phyloP scores from a whole-genome alignment of 1,140 invertebrate genomes.

The Caenorhabditis remanei region DNA sequence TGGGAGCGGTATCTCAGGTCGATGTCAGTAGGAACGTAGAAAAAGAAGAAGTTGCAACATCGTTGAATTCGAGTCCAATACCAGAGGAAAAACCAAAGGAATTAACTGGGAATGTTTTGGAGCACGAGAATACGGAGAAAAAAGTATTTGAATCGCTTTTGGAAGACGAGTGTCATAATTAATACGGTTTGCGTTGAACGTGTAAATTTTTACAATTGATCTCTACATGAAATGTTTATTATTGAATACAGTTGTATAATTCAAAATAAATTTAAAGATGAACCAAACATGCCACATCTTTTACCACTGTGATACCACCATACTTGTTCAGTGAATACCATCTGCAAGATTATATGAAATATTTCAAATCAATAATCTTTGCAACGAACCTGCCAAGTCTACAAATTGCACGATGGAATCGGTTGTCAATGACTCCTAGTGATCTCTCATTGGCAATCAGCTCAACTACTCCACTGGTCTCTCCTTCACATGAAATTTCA shows the following conservation, averaged over 20 bases:
- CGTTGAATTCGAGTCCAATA: no score
- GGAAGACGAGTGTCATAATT: no score
- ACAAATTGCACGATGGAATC: not conserved
- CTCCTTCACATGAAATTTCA: conserved; percentile 8
- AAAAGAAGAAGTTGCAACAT: not conserved
- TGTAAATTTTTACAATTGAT: no score
- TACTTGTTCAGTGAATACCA: conserved; percentile 27
- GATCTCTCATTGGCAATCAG: conserved; percentile 13
- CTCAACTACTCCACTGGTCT: conserved; percentile 1
- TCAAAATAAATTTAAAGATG: not conserved
- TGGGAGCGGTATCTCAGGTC: no score
- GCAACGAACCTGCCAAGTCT: not conserved
- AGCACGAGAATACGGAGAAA: no score
- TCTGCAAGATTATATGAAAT: not conserved
- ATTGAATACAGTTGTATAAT: not conserved
- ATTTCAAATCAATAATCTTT: not conserved
- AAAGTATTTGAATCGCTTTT: no score
- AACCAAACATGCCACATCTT: not conserved
- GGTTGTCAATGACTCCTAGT: not conserved
- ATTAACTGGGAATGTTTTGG: no score
- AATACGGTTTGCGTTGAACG: no score
- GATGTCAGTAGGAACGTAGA: not conserved
- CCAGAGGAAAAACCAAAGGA: no score
- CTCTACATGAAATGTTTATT: no score
- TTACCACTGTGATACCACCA: not conserved